These are phyloP conservation scores for Tachycineta bicolor DNA, from an alignment of 2,113 vertebrate genomes.

Conservation along the genomic window DNA sequence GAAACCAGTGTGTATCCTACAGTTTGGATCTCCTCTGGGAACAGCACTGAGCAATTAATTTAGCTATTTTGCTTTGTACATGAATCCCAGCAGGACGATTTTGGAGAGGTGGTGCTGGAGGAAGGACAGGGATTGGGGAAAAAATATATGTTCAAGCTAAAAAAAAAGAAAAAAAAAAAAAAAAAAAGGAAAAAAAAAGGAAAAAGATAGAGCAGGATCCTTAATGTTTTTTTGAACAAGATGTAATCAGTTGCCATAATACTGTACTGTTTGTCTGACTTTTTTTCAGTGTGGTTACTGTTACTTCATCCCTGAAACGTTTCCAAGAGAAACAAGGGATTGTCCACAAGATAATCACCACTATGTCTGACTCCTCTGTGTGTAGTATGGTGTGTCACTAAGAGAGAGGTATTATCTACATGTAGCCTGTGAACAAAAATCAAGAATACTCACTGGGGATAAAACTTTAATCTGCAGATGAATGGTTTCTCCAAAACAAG, in stretches of 20 bases:
- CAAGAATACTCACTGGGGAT: not conserved
- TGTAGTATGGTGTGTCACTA: conserved; percentile 38
- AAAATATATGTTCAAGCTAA: not conserved
- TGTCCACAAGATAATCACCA: conserved; percentile 51
- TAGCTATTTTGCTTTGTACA: not conserved
- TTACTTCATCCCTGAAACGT: conserved; percentile 63
- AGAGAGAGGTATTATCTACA: not conserved
- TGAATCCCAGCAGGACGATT: not conserved
- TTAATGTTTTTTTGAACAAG: conserved; percentile 54
- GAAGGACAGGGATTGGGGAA: not conserved
- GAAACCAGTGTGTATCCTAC: not conserved
- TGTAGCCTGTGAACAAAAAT: conserved; percentile 3
- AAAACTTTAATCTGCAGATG: not conserved
- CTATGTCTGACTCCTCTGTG: conserved; percentile 54
- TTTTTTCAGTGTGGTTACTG: conserved; percentile 49
- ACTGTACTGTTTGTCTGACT: conserved; percentile 63
- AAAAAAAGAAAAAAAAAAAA: not conserved
- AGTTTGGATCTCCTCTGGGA: conserved; percentile 50
- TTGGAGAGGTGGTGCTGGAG: not conserved
- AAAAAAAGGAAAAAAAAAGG: not conserved
- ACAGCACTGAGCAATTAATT: not conserved
- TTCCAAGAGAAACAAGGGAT: conserved; percentile 68
- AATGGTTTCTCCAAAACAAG: not conserved
- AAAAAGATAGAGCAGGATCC: not conserved
- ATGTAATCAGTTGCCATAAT: conserved; percentile 70